Evolutionary conservation across 2,888 invertebrate genomes (phyloP).

Genomic region (Sclerodermus sp.): DNA sequence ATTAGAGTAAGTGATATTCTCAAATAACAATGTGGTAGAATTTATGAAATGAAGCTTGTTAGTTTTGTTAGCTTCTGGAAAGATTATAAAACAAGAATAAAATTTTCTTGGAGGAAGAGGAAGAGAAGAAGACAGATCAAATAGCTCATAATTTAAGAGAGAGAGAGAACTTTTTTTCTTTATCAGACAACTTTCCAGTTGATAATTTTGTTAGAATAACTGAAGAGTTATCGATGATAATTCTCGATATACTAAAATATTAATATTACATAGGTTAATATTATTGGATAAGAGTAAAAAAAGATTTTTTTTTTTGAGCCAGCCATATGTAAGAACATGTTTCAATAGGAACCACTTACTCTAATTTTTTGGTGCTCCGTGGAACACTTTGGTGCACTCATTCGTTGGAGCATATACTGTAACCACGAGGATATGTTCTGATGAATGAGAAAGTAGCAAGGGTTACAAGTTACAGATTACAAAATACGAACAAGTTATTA

Average conservation of each 20-base stretch:
- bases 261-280: conserved; percentile 4
- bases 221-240: neutral
- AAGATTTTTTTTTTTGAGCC: conserved; percentile 28
- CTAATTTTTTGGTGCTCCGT: conserved; percentile 86
- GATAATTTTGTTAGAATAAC: neutral
- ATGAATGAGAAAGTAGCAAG: conserved; percentile 27
- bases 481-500: too few relatives aligned
- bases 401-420: conserved; percentile 89
- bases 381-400: conserved; percentile 82
- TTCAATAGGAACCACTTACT: conserved; percentile 70
- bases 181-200: neutral
- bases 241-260: conserved; percentile 1
- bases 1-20: conserved; percentile 55
- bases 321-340: conserved; percentile 42
- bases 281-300: conserved; percentile 19
- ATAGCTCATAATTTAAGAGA: neutral
- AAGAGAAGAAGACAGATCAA: conserved; percentile 1
- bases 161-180: neutral
- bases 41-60: conserved; percentile 26
- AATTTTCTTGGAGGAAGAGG: conserved; percentile 15
- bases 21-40: conserved; percentile 11
- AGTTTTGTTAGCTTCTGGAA: conserved; percentile 39
- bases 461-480: conserved; percentile 10
- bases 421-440: conserved; percentile 60
- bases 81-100: conserved; percentile 15